phyloP scores from a whole-genome alignment of 2,113 vertebrate genomes.

The Girardinichthys multiradiatus region DNA sequence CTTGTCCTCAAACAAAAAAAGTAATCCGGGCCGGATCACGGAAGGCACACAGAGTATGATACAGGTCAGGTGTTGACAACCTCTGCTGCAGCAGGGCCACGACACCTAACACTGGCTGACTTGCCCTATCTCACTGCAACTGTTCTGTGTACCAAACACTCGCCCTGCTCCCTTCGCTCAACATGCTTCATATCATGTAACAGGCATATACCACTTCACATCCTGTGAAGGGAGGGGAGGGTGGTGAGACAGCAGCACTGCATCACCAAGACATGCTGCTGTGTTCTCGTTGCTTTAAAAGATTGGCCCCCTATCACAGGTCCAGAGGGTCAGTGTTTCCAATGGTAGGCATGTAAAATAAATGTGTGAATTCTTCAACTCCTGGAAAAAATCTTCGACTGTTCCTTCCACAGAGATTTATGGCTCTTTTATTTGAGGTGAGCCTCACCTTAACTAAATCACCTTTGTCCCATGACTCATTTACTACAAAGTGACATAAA shows the following conservation, averaged over 20 bases:
- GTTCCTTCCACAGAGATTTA: conserved; percentile 3
- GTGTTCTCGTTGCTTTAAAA: conserved; percentile 44
- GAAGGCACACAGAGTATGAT: conserved; percentile 43
- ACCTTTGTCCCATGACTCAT: conserved; percentile 58
- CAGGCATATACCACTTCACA: conserved; percentile 84
- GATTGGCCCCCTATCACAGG: conserved; percentile 58
- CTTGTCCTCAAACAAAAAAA: conserved; percentile 61
- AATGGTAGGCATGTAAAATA: conserved; percentile 65
- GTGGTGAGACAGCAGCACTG: conserved; percentile 56
- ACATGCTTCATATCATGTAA: conserved; percentile 88
- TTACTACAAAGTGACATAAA: neutral
- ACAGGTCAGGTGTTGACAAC: conserved; percentile 63
- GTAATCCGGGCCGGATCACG: conserved; percentile 62
- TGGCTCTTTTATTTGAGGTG: conserved; percentile 8
- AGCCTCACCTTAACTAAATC: conserved; percentile 33
- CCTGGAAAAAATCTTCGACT: conserved; percentile 5
- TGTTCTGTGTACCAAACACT: conserved; percentile 56
- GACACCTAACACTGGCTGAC: conserved; percentile 60
- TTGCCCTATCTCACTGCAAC: conserved; percentile 47
- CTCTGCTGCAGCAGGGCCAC: conserved; percentile 45
- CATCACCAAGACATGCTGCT: conserved; percentile 68
- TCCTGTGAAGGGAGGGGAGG: conserved; percentile 62
- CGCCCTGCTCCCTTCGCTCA: conserved; percentile 52
- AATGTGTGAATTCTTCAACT: conserved; percentile 48
- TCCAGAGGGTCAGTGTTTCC: conserved; percentile 50